phyloP scores from a whole-genome alignment of 2,888 invertebrate species.

The Spatulosminthurus flaviceps region DNA sequence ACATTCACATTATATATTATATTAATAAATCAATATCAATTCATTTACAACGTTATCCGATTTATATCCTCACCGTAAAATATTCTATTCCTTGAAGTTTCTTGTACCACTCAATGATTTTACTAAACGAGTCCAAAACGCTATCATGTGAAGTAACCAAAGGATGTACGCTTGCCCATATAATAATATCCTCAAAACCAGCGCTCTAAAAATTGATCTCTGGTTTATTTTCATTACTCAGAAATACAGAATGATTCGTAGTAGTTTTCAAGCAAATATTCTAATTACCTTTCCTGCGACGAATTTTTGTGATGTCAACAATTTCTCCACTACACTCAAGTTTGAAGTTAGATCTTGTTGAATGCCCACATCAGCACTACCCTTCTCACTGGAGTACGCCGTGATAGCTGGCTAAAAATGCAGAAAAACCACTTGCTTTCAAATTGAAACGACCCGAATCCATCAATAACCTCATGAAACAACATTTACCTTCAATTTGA shows the following conservation, averaged over 20 bases:
- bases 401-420: conserved; percentile 24
- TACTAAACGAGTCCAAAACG: conserved; percentile 69
- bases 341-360: neutral
- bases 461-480: neutral
- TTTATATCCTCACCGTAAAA: conserved; percentile 53
- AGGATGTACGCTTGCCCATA: conserved; percentile 80
- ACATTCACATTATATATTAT: neutral
- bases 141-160: conserved; percentile 71
- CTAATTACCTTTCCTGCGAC: conserved; percentile 30
- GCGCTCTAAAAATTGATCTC: conserved; percentile 32
- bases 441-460: neutral
- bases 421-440: no score
- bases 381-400: conserved; percentile 25
- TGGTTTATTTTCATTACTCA: neutral
- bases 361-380: neutral
- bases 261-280: neutral
- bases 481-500: conserved; percentile 4
- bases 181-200: conserved; percentile 74
- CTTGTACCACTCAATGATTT: conserved; percentile 73
- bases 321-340: conserved; percentile 5
- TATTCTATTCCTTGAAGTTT: conserved; percentile 47
- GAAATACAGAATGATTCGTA: neutral
- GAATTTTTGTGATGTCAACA: conserved; percentile 29
- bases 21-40: no score
- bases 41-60: no score